Base-by-base conservation (phyloP, 2,113 vertebrate genomes). In the Condylura cristata region DNA sequence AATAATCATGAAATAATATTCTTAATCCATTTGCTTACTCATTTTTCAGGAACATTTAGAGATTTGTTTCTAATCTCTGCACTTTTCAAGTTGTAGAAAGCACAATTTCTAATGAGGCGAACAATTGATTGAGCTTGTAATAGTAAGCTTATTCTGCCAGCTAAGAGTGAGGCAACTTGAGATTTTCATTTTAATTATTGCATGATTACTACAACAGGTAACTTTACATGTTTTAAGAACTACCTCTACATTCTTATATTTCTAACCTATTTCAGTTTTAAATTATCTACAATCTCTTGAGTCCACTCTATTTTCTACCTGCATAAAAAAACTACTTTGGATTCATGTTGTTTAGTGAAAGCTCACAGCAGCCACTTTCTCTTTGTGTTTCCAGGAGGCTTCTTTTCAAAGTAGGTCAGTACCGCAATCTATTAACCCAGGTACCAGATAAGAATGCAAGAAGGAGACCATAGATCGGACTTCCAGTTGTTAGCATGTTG, bases 11-110 rank as follows among this genome's bases (percentile, higher is more conserved):
- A 44, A 24, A 44, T 46, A 41, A 41, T 74, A 66, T 26, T 78
- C 87, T 83, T 87, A 66, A 79, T 79, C 34, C 81, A 83, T 51
- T 84, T 80, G 51, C 58, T 90, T 87, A 18, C 16, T 95, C 89
- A 65, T 84, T 96, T 96, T 93, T 85, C 58, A 92, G 75, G 71
- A 82, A 90, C 66, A 81, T 90, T 84, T 58, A 46, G 20, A 46
- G 51, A 71, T 90, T 84, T 85, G 44, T 92, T 90, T 90, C 65
- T 58, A 37, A 74, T 24, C 76, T 84, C 76, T 90, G 68, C 83
- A 76, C 72, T 56, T 85, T 90, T 78, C 46, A 89, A 72, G 75
- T 81, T 90, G 39, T 41, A 71, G 72, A 71, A 88, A 85, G 86
- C 90, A 80, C n/a, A 44, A 6, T 85, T 87, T 95, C 53, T 28